Evolutionary conservation across 1,140 invertebrate genomes (phyloP).

Genomic region (Dreissena rostriformis): DNA sequence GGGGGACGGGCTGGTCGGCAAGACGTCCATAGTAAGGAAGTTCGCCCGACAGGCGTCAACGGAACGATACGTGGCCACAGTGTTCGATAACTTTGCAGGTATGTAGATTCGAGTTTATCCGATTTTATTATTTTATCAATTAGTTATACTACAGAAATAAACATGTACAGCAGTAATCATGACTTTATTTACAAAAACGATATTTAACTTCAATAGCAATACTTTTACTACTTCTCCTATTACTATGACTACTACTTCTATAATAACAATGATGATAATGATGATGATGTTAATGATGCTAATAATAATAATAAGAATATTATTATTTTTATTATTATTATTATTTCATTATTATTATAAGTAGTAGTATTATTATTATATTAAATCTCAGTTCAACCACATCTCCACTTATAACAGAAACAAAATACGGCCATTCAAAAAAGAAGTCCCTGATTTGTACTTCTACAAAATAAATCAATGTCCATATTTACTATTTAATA

Average conservation of each 20-base stretch:
- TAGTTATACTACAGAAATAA: not conserved
- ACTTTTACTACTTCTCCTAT: not conserved
- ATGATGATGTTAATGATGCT: no score
- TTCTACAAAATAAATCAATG: not conserved
- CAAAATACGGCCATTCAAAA: not conserved
- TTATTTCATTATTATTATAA: not conserved
- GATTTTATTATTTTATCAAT: constrained; percentile 1
- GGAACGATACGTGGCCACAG: constrained; percentile 34
- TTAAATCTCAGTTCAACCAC: not conserved
- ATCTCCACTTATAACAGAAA: not conserved
- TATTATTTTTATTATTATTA: no score
- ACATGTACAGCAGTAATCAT: not conserved
- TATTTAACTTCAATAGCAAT: not conserved
- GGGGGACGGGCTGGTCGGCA: constrained; percentile 47
- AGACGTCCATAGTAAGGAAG: constrained; percentile 27
- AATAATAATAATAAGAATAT: no score
- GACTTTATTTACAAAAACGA: not conserved
- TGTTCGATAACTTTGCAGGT: constrained; percentile 56
- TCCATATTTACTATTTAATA: constrained; percentile 13
- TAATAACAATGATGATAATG: no score
- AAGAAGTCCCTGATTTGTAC: not conserved
- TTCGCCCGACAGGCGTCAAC: constrained; percentile 5
- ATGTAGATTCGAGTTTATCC: not conserved
- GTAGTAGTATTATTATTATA: not conserved
- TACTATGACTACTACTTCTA: no score